phyloP scores from a whole-genome alignment of 2,113 vertebrate species.

The Hymenochirus boettgeri region DNA sequence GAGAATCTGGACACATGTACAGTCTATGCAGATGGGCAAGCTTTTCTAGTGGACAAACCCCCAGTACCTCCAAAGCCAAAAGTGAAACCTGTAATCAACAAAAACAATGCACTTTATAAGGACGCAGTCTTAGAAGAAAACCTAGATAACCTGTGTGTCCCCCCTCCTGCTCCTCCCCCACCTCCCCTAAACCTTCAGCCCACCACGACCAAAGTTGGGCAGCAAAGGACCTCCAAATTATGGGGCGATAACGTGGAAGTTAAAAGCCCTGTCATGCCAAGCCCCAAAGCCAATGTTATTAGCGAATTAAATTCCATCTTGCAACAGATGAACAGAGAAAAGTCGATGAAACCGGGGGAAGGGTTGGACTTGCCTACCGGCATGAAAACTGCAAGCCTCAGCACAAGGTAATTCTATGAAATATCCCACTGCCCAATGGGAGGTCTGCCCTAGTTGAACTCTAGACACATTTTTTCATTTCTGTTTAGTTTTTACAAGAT shows the following conservation, averaged over 20 bases:
- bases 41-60: constrained; percentile 86
- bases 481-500: too few species aligned
- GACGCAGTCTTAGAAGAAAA: constrained; percentile 84
- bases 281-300: constrained; percentile 89
- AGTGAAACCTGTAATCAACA: constrained; percentile 88
- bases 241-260: constrained; percentile 85
- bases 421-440: too few species aligned
- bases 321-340: constrained; percentile 92
- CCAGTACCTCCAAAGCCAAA: constrained; percentile 96
- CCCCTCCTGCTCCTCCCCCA: constrained; percentile 77
- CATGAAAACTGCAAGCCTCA: constrained; percentile 70
- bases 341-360: constrained; percentile 79
- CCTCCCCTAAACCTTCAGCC: constrained; percentile 61
- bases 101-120: constrained; percentile 83
- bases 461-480: too few species aligned
- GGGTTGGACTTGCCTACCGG: constrained; percentile 76
- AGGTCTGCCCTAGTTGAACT: too few species aligned
- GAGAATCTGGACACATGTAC: constrained; percentile 87
- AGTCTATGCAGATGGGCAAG: constrained; percentile 86
- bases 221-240: constrained; percentile 86
- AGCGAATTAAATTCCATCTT: constrained; percentile 94
- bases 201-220: constrained; percentile 69
- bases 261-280: constrained; percentile 80
- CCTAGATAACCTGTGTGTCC: constrained; percentile 73
- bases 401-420: constrained; percentile 87